Evolutionary conservation across 2,888 invertebrate species (phyloP), one percentile per base, ranked within the genome.

Genomic region (Cephus rjabovi): DNA sequence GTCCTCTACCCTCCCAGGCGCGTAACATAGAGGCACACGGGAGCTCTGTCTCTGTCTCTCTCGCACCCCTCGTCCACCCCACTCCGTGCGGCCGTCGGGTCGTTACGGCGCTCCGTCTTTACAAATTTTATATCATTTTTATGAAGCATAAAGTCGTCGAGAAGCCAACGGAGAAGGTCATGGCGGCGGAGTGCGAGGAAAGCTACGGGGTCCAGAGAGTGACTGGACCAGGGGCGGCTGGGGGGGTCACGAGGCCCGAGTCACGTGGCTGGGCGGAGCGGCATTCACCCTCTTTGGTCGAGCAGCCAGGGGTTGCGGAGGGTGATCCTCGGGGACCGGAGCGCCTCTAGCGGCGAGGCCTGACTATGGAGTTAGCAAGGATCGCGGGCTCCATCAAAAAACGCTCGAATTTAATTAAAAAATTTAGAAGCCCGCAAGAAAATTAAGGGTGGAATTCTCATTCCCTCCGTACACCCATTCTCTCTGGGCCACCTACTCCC

Each of bases 101-200:
- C 89, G 89, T 91, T 90, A 89, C 87, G 85, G 83, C 82, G 88
- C 86, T 85, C 85, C 89, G 88, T 90, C 90, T 90, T 90, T 90
- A 91, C 91, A 91, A 91, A 91, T 91, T 91, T 91, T 91, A 91
- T 91, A 90, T 89, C 89, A 89, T 90, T 91, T 91, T 91, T 91
- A 91, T 89, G 91, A 89, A 89, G 87, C 91, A 90, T 91, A 91
- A 91, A 91, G 89, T 90, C 89, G 89, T 88, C 89, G 87, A 89
- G 89, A 88, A 90, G 89, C 87, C 89, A 87, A 84, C 85, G 83
- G 81, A 81, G 83, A 78, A 78, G 75, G 81, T 71, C 40, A 33
- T 12, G 35, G 75, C 77, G 77, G 76, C 3, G 34, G 71, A 33
- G 56, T 34, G 75, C 34, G 37, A 75, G 69, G 34, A 73, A 75